Conservation (phyloP, 2,797 vertebrate genomes). For the Masticophis lateralis region DNA sequence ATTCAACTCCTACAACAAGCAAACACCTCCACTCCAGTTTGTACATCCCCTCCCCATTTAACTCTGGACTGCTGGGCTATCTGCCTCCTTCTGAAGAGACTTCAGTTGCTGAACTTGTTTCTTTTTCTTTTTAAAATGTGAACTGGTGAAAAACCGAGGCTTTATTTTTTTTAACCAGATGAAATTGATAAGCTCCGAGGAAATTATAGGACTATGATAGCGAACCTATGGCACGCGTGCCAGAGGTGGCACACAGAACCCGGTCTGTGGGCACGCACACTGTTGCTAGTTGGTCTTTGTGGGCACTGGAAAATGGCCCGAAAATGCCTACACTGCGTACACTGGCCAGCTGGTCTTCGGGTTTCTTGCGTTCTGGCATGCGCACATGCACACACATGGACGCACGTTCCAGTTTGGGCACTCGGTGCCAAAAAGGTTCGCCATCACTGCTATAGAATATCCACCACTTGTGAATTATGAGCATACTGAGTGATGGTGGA, state of each 20-base stretch:
- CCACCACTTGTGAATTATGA: neutral
- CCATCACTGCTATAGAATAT: too few relatives aligned
- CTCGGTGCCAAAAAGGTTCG: too few relatives aligned
- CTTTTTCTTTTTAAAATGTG: neutral
- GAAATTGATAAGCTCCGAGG: neutral
- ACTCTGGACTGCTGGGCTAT: neutral
- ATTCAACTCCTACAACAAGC: neutral
- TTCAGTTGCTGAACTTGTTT: neutral
- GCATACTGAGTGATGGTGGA: neutral
- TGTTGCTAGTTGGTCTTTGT: too few relatives aligned
- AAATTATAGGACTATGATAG: neutral
- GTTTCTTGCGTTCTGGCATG: too few relatives aligned
- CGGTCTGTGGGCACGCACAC: too few relatives aligned
- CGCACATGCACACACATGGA: too few relatives aligned
- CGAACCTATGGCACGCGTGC: too few relatives aligned
- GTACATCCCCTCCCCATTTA: neutral
- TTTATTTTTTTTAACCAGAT: neutral
- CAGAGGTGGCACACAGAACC: too few relatives aligned
- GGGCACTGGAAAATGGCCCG: too few relatives aligned
- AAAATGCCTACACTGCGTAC: too few relatives aligned
- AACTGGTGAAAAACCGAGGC: neutral
- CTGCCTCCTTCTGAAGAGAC: neutral
- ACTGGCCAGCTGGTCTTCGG: too few relatives aligned
- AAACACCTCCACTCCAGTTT: neutral
- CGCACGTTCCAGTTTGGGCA: too few relatives aligned